Base-by-base conservation (phyloP, 2,797 vertebrate genomes). In the Sebastiscus tertius region DNA sequence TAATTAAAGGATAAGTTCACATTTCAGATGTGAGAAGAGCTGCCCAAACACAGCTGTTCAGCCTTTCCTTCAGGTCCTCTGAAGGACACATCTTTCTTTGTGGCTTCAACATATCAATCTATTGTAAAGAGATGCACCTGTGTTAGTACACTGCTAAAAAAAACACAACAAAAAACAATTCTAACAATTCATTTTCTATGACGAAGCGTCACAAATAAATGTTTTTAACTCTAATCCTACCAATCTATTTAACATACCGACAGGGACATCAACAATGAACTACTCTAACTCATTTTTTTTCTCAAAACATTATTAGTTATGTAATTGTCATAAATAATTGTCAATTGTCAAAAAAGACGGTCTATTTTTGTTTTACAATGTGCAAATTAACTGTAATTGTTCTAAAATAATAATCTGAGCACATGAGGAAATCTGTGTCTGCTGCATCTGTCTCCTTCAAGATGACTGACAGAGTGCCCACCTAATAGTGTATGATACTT, bases 1-100 rank as follows among this genome's bases (percentile, higher is more conserved):
- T 0, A 4, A 52, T 52, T 52, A 52, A 52, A 52, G 18, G 18
- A 52, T 52, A 52, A 18, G 46, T 52, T 52, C 46, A 52, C 46
- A 52, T 52, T n/a, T 68, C 2, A 26, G 20, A 55, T 8, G 6
- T 9, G 29, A 59, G 54, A 61, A 49, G 33, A 59, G n/a, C 18
- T 63, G 46, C 24, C n/a, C 1, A 27, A 71, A 54, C 56, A 36
- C 52, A 63, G 31, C 75, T 63, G 75, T 18, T 61, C 36, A 62
- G 11, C 74, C 39, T 56, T 6, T 31, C 29, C 34, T 16, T 14
- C 39, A n/a, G 22, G 9, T 67, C 20, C 22, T 56, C 26, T 42
- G 49, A 84, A 82, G 76, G 82, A 72, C 63, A 69, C 20, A 49
- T 49, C 46, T 49, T 2, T 72, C 24, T 77, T 68, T 77, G 31